Percentiles rank a stretch among this genome's conserved stretches.
Evolutionary conservation across 2,888 invertebrate genomes (phyloP).

Genomic region (Chymomyza amoena): DNA sequence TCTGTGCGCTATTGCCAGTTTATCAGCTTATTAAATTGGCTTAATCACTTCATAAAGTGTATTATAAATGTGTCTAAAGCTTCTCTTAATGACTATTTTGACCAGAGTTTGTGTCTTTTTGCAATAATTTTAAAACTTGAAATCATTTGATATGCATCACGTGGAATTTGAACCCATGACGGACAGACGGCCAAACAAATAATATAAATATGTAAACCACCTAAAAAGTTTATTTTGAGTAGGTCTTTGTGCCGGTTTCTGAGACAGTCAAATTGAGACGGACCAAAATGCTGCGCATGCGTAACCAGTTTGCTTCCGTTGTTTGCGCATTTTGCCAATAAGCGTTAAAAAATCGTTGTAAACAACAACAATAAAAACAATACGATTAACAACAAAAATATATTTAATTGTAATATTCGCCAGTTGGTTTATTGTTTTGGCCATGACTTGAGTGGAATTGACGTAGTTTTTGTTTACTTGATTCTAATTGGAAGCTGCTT

Average conservation of each 20-base stretch:
- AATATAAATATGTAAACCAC: not conserved
- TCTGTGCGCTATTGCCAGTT: not conserved
- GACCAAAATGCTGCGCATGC: constrained; percentile 34
- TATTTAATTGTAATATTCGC: constrained; percentile 12
- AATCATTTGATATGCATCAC: not conserved
- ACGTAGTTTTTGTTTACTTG: constrained; percentile 1
- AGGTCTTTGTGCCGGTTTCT: constrained; percentile 21
- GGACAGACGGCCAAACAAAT: not conserved
- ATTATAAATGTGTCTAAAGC: not conserved
- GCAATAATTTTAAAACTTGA: not conserved
- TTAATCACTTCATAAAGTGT: not conserved
- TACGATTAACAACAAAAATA: not conserved
- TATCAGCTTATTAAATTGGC: not conserved
- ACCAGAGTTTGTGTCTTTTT: not conserved
- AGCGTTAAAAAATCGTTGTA: not conserved
- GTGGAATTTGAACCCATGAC: constrained; percentile 14
- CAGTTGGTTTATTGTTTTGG: constrained; percentile 12
- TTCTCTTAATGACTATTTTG: not conserved
- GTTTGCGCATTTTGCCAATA: not conserved
- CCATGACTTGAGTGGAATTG: constrained; percentile 29
- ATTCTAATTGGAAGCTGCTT: constrained; percentile 11
- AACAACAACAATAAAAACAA: constrained; percentile 6
- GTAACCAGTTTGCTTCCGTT: constrained; percentile 48
- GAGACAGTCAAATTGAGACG: not conserved
- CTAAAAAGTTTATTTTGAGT: not conserved